These are phyloP conservation scores for Rhadina sibilatrix DNA, from an alignment of 2,113 vertebrate species.

Conservation along the genomic window DNA sequence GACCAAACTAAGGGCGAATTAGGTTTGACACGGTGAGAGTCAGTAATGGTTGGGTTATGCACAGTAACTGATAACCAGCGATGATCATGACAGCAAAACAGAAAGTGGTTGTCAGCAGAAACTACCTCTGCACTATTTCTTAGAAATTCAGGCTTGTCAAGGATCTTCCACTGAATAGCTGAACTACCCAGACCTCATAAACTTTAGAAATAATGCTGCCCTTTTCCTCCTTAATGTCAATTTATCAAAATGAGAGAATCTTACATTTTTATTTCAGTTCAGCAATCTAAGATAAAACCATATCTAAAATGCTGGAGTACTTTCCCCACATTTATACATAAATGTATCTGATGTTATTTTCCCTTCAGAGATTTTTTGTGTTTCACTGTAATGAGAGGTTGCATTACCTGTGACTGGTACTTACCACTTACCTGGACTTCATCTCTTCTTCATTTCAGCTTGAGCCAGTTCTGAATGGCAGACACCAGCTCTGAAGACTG, in stretches of 20 bases:
- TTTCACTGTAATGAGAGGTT: not conserved
- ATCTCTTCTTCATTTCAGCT: not conserved
- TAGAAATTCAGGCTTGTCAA: not conserved
- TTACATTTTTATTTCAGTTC: not conserved
- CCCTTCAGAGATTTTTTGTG: not conserved
- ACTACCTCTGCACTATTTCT: not conserved
- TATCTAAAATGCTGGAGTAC: not conserved
- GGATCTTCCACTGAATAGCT: not conserved
- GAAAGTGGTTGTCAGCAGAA: not conserved
- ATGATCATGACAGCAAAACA: not conserved
- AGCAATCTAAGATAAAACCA: fast-evolving
- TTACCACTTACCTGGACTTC: not conserved
- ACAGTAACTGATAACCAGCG: not conserved
- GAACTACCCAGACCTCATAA: not conserved
- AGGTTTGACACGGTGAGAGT: not conserved
- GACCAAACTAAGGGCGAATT: not conserved
- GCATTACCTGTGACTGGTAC: not conserved
- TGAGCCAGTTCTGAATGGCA: not conserved
- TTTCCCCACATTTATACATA: not conserved
- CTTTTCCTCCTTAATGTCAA: not conserved
- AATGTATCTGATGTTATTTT: not conserved
- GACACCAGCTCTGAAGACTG: not conserved
- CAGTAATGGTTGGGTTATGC: not conserved
- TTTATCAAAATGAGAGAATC: not conserved
- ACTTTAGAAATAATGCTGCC: not conserved